Evolutionary conservation across 1,140 invertebrate genomes (phyloP), one percentile per base, ranked within the genome.

Genomic region (Episyrphus balteatus): DNA sequence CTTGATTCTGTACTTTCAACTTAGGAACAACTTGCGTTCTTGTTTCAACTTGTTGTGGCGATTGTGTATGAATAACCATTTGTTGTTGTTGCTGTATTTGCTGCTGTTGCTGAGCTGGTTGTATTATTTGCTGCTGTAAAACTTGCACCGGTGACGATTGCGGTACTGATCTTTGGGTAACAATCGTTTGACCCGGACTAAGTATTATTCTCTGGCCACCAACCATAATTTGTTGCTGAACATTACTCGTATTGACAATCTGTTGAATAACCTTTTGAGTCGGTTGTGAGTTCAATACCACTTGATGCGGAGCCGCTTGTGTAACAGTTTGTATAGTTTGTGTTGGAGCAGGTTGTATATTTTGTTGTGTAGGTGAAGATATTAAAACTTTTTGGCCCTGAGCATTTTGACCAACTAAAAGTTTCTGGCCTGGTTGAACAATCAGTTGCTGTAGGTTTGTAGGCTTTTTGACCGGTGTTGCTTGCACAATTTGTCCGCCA

Each of bases 201-300:
- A 68, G 33, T 32, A 68, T 61, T 7, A 68, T 66, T 10, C 65
- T 53, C 37, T 67, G 65, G 1, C 62, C 62, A 14, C 62, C 64
- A 42, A 67, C 53, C 5, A 68, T 54, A 48, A 68, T 64, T 40
- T 68, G 65, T 43, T 68, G 65, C n/a, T 65, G 65, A 13, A 62
- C 58, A 53, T 67, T 68, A 31, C 65, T 64, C 0, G 64, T 66
- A 51, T 68, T 67, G 7, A 68, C 64, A 48, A 66, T 64, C 50
- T 66, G 62, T 49, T 63, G 66, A 42, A 68, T 64, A 17, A 61
- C 59, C 38, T 65, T 68, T 52, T 65, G 65, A 9, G 58, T 60
- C 5, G 58, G 55, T n/a, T 58, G 61, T 15, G 14, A 39, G 8
- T 26, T 26, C 8, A 26, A 5, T 26, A 26, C 21, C 21, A 26